phyloP scores from a whole-genome alignment of 2,797 vertebrate species.

The Phalanger gymnotis region DNA sequence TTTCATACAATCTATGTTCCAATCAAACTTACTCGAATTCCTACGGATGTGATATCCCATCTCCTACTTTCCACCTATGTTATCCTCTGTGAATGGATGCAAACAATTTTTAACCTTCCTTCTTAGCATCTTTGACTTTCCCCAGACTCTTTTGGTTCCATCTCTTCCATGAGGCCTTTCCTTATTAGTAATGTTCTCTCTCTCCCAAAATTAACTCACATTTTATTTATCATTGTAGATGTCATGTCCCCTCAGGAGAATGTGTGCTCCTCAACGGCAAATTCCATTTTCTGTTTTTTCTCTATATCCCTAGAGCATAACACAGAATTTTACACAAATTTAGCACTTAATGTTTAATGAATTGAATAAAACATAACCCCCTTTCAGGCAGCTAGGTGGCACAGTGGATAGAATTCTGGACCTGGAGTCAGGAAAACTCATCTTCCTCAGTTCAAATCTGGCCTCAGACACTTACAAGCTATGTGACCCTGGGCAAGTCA shows the following conservation, averaged over 20 bases:
- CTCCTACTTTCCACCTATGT: neutral
- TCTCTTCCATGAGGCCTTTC: neutral
- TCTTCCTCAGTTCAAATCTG: neutral
- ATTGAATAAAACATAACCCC: neutral
- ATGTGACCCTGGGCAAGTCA: neutral
- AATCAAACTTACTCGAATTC: neutral
- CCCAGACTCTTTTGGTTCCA: neutral
- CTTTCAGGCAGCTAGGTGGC: neutral
- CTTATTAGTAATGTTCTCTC: neutral
- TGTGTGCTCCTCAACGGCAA: neutral
- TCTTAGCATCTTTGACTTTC: neutral
- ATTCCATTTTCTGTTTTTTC: neutral
- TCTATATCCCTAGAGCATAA: neutral
- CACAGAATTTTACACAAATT: neutral
- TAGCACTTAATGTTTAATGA: neutral
- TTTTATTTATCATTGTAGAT: neutral
- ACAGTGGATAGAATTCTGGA: neutral
- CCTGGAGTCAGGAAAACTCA: neutral
- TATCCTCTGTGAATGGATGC: neutral
- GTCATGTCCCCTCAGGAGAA: neutral
- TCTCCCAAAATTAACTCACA: neutral
- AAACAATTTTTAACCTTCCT: neutral
- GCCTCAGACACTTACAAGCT: neutral
- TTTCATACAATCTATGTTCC: neutral
- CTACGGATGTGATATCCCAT: neutral